Percentiles rank a stretch among this genome's conserved stretches.
Conservation (phyloP, 2,797 vertebrate genomes). For the Lycodopsis pacificus region DNA sequence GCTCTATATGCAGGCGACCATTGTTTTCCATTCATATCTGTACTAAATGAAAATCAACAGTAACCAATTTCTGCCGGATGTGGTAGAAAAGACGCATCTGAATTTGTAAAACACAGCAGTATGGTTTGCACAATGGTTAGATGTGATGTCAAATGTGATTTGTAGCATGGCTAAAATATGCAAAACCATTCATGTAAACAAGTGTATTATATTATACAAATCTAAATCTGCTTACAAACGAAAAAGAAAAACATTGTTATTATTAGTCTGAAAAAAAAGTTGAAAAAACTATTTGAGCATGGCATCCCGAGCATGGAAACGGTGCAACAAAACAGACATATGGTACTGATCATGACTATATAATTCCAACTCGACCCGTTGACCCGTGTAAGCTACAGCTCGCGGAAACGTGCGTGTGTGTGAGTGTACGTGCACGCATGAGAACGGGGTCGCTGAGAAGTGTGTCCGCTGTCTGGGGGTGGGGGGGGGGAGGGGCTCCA, state of each 20-base stretch:
- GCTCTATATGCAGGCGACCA: not conserved
- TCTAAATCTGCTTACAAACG: not conserved
- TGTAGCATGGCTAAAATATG: not conserved
- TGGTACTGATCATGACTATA: constrained; percentile 77
- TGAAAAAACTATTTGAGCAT: not conserved
- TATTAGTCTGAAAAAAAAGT: not conserved
- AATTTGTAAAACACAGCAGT: not conserved
- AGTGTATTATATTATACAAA: not conserved
- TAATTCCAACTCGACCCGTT: constrained; percentile 71
- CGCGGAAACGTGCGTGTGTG: constrained; percentile 44
- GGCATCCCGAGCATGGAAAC: not conserved
- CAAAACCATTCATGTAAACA: not conserved
- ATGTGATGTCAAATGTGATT: not conserved
- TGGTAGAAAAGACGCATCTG: not conserved
- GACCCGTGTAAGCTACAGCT: constrained; percentile 71
- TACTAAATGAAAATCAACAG: not conserved
- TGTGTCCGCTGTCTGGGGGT: constrained; percentile 68
- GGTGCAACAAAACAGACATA: constrained; percentile 64
- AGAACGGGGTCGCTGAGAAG: constrained; percentile 52
- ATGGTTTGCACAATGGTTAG: not conserved
- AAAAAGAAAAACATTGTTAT: not conserved
- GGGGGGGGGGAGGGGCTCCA: constrained; percentile 63
- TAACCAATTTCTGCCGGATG: not conserved
- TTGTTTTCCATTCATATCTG: not conserved
- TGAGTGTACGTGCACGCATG: constrained; percentile 26